A percentile compares a stretch with the other conserved stretches of the same genome.
phyloP scores from a whole-genome alignment of 2,797 vertebrate species.

The Acanthis flammea region DNA sequence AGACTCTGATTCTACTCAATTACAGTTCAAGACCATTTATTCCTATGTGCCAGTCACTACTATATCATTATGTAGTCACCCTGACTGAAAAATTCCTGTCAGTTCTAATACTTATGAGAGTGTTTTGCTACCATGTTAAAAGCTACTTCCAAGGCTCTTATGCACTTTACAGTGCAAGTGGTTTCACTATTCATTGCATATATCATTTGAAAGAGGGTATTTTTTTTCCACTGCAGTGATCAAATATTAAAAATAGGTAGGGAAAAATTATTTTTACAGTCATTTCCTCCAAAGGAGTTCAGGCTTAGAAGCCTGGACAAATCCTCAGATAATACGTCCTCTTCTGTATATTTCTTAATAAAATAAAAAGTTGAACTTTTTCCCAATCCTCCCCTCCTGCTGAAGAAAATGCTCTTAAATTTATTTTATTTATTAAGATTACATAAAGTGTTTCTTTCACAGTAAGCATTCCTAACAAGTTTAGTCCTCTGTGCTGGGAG shows the following conservation, averaged over 20 bases:
- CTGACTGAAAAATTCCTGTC: not conserved
- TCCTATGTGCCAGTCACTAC: not conserved
- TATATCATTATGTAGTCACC: not conserved
- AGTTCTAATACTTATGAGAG: not conserved
- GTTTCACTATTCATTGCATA: not conserved
- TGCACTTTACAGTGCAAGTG: not conserved
- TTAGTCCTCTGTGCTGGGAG: slow-evolving; percentile 62
- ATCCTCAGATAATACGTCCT: slow-evolving; percentile 9
- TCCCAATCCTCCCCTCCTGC: slow-evolving; percentile 40
- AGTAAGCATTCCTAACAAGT: slow-evolving; percentile 68
- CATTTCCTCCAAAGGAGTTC: not conserved
- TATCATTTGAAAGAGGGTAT: not conserved
- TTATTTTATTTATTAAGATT: slow-evolving; percentile 72
- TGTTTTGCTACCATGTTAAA: not conserved
- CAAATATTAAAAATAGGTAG: slow-evolving; percentile 41
- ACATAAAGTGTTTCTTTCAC: slow-evolving; percentile 72
- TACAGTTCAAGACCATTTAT: not conserved
- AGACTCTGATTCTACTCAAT: not conserved
- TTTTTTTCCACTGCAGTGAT: not conserved
- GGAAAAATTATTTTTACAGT: slow-evolving; percentile 31
- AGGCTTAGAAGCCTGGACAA: not conserved
- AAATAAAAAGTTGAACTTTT: slow-evolving; percentile 53
- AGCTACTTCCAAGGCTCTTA: not conserved
- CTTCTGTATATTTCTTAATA: slow-evolving; percentile 49
- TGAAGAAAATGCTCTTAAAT: slow-evolving; percentile 67